phyloP scores from a whole-genome alignment of 2,888 invertebrate genomes.

The Zhuqinia jingwanae region DNA sequence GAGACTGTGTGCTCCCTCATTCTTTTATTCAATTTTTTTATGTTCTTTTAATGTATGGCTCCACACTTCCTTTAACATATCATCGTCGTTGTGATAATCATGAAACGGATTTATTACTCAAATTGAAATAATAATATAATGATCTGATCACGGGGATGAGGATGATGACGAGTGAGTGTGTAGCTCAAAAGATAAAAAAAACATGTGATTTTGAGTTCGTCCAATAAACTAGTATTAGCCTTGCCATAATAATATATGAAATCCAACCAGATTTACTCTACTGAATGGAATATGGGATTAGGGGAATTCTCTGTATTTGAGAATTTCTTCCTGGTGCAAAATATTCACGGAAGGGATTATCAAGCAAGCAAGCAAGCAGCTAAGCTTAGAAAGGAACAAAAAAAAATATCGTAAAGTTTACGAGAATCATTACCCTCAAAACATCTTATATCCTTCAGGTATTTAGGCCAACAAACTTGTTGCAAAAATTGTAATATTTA shows the following conservation, averaged over 20 bases:
- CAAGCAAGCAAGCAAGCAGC: background rate
- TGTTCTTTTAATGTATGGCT: constrained; percentile 52
- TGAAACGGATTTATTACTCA: constrained; percentile 55
- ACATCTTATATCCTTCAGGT: constrained; percentile 39
- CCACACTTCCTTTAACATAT: constrained; percentile 33
- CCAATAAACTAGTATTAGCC: background rate
- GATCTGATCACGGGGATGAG: constrained; percentile 11
- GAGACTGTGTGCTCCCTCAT: constrained; percentile 17
- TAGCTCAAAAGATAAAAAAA: background rate
- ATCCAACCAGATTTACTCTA: background rate
- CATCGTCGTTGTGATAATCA: constrained; percentile 21
- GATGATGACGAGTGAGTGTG: background rate
- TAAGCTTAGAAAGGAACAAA: too few species aligned
- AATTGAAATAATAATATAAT: constrained; percentile 46
- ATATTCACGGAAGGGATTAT: constrained; percentile 43
- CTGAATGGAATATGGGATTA: background rate
- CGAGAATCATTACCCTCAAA: constrained; percentile 32
- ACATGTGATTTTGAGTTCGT: constrained; percentile 42
- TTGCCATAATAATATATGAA: background rate
- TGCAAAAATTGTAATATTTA: constrained; percentile 33
- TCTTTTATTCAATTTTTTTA: constrained; percentile 26
- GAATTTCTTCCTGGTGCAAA: constrained; percentile 9
- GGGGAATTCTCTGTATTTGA: background rate
- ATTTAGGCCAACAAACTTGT: constrained; percentile 52
- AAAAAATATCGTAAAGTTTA: background rate